These are phyloP conservation scores for Tetramorium bicarinatum DNA, from an alignment of 2,888 invertebrate genomes.

Conservation along the genomic window DNA sequence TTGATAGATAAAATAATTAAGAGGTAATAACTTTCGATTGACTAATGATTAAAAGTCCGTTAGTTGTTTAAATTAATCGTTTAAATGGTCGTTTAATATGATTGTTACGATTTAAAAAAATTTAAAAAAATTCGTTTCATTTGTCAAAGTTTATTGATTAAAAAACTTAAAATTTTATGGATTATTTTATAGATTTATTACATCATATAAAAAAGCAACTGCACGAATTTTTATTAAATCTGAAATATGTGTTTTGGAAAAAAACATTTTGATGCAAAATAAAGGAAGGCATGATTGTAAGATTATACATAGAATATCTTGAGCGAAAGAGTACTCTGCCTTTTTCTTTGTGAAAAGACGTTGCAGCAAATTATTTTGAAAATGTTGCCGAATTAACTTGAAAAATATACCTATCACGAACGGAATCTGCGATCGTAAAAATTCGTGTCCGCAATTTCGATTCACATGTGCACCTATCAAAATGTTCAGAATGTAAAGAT, in stretches of 20 bases:
- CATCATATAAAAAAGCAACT: not conserved
- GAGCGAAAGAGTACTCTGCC: not conserved
- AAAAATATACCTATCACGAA: not conserved
- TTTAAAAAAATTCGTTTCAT: not conserved
- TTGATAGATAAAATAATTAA: not conserved
- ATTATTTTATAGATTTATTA: not conserved
- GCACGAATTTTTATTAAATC: not conserved
- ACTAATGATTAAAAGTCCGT: not conserved
- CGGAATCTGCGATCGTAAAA: slow-evolving; percentile 37
- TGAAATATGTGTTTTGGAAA: not conserved
- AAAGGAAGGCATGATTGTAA: not conserved
- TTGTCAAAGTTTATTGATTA: not conserved
- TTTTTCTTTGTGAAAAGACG: not conserved
- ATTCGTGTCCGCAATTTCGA: slow-evolving; percentile 43
- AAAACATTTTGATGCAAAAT: not conserved
- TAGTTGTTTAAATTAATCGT: not conserved
- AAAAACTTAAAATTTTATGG: not conserved
- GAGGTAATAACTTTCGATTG: not conserved
- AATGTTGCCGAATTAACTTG: not conserved
- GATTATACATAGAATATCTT: not conserved
- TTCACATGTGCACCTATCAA: slow-evolving; percentile 34
- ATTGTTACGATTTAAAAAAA: not conserved
- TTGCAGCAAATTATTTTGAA: not conserved
- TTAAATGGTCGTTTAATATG: not conserved
- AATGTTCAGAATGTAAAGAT: slow-evolving; percentile 58